These are phyloP conservation scores for Drosophila cracens DNA, from an alignment of 2,888 invertebrate genomes.

Conservation along the genomic window DNA sequence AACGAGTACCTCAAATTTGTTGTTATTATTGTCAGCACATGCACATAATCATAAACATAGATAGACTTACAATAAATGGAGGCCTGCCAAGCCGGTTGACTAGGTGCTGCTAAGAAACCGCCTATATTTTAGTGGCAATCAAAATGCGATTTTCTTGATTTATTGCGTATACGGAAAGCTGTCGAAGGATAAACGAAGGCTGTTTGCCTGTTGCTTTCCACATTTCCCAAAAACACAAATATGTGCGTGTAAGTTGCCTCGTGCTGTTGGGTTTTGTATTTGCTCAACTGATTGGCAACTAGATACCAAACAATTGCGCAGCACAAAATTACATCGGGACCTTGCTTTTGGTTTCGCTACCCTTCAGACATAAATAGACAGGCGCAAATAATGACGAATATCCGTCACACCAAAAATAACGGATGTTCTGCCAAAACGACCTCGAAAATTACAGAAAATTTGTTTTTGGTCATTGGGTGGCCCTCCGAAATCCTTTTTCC, in stretches of 20 bases:
- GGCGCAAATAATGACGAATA: slow-evolving; percentile 49
- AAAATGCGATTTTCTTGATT: slow-evolving; percentile 51
- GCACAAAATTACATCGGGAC: slow-evolving; percentile 27
- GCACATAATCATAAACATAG: not conserved
- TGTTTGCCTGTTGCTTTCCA: slow-evolving; percentile 36
- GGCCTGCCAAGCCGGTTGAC: not conserved
- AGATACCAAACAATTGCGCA: slow-evolving; percentile 38
- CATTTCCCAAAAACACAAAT: slow-evolving; percentile 1
- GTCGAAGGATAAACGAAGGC: slow-evolving; percentile 1
- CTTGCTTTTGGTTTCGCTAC: slow-evolving; percentile 3
- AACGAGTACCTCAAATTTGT: slow-evolving; percentile 30
- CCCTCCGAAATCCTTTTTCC: slow-evolving; percentile 33
- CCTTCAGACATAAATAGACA: slow-evolving; percentile 6
- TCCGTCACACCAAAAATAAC: slow-evolving; percentile 48
- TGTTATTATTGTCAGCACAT: slow-evolving; percentile 12
- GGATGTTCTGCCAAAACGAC: slow-evolving; percentile 41
- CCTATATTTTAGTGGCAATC: slow-evolving; percentile 34
- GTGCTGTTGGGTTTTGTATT: slow-evolving; percentile 23
- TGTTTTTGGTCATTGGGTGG: slow-evolving; percentile 32
- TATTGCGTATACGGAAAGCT: slow-evolving; percentile 41
- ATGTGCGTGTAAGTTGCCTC: slow-evolving; percentile 2
- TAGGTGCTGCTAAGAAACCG: not conserved
- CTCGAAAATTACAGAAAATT: slow-evolving; percentile 45
- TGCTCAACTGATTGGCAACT: slow-evolving; percentile 52
- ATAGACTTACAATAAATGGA: slow-evolving; percentile 6